Evolutionary conservation across 2,888 invertebrate genomes (phyloP).

Genomic region (Teleiodes luculella): DNA sequence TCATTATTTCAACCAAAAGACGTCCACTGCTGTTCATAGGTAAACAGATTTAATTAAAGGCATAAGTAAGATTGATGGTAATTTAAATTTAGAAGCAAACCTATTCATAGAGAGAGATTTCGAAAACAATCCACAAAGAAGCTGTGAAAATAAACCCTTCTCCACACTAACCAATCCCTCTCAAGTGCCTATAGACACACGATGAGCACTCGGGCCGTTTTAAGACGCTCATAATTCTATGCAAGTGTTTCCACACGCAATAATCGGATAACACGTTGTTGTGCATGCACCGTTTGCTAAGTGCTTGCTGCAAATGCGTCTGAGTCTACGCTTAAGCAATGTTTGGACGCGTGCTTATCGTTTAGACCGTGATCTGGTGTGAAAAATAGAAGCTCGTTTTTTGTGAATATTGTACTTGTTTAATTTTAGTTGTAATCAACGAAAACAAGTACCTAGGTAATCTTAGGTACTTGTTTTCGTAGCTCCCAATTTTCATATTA

Average conservation of each 20-base stretch:
- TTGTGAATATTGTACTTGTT: no score
- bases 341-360: background rate
- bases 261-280: conserved; percentile 59
- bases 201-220: conserved; percentile 49
- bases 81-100: no score
- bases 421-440: no score
- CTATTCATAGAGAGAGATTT: no score
- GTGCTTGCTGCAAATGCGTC: conserved; percentile 26
- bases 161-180: conserved; percentile 32
- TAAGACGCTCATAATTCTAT: conserved; percentile 62
- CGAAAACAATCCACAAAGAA: background rate
- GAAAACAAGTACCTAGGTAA: no score
- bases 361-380: background rate
- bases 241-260: conserved; percentile 61
- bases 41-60: no score
- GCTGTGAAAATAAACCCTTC: background rate
- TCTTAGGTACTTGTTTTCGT: no score
- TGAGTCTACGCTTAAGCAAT: conserved; percentile 4
- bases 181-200: conserved; percentile 47
- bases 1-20: no score
- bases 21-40: no score
- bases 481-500: no score
- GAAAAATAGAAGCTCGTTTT: background rate
- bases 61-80: no score
- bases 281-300: conserved; percentile 47